phyloP scores from a whole-genome alignment of 2,113 vertebrate genomes.

The Cercopithecus mona region DNA sequence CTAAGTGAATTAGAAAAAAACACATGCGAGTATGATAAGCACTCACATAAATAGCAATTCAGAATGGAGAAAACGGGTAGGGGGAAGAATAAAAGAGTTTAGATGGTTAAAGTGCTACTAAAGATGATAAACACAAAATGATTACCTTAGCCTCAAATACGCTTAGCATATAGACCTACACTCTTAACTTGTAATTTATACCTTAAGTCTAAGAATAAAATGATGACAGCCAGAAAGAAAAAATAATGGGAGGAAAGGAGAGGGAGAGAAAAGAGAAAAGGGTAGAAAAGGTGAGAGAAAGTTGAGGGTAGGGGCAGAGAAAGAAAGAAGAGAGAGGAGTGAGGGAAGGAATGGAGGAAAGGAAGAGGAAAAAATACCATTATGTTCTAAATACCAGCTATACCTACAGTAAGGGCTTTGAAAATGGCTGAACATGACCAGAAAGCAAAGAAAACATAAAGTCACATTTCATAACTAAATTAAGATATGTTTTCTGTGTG shows the following conservation, averaged over 20 bases:
- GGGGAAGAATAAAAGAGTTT: background rate
- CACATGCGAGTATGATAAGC: background rate
- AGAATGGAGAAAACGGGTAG: background rate
- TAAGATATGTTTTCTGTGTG: background rate
- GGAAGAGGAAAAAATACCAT: background rate
- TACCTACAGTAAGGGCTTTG: background rate
- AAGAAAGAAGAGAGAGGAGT: rapidly evolving
- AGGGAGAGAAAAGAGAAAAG: background rate
- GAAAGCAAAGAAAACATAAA: background rate
- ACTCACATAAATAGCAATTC: background rate
- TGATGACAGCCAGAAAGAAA: background rate
- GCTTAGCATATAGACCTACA: background rate
- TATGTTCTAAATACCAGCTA: background rate
- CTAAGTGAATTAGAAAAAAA: background rate
- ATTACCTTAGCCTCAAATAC: background rate
- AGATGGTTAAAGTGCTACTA: background rate
- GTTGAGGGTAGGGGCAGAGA: background rate
- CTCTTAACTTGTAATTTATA: background rate
- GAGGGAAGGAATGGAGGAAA: background rate
- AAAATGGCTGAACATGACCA: background rate
- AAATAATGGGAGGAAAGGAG: background rate
- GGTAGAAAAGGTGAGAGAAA: no score
- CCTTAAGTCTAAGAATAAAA: background rate
- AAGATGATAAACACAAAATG: background rate
- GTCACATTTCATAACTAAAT: background rate